phyloP scores from a whole-genome alignment of 2,797 vertebrate genomes.

The Bradypodion ventrale region DNA sequence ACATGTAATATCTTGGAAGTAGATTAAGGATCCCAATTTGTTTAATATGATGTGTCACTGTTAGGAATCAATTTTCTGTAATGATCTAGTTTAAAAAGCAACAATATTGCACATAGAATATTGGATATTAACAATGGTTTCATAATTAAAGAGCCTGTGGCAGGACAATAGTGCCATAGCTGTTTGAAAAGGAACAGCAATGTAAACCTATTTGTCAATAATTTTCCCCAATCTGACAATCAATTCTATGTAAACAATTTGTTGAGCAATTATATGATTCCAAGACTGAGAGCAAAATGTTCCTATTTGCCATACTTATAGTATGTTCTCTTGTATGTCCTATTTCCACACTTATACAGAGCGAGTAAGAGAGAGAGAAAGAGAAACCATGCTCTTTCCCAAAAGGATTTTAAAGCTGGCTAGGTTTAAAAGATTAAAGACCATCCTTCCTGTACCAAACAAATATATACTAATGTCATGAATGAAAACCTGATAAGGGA shows the following conservation, averaged over 20 bases:
- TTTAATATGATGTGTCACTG: neutral
- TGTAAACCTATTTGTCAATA: neutral
- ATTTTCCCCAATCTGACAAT: neutral
- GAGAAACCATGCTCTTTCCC: no score
- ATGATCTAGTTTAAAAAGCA: conserved; percentile 2
- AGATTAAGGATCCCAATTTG: neutral
- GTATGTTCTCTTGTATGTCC: no score
- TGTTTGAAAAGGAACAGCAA: neutral
- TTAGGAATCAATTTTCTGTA: conserved; percentile 24
- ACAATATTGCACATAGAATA: neutral
- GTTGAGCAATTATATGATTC: neutral
- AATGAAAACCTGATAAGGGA: neutral
- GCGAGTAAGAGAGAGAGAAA: no score
- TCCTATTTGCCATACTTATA: no score
- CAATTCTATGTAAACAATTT: neutral
- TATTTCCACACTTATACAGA: no score
- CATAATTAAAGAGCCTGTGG: neutral
- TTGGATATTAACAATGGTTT: neutral
- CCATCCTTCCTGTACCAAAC: neutral
- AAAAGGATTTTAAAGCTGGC: no score
- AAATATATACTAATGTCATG: neutral
- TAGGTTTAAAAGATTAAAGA: neutral
- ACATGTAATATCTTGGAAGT: conserved; percentile 5
- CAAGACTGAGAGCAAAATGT: no score
- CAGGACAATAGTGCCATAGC: neutral